Evolutionary conservation across 1,140 invertebrate species (phyloP), one percentile per base, ranked within the genome.

Genomic region (Sycobia sp.): DNA sequence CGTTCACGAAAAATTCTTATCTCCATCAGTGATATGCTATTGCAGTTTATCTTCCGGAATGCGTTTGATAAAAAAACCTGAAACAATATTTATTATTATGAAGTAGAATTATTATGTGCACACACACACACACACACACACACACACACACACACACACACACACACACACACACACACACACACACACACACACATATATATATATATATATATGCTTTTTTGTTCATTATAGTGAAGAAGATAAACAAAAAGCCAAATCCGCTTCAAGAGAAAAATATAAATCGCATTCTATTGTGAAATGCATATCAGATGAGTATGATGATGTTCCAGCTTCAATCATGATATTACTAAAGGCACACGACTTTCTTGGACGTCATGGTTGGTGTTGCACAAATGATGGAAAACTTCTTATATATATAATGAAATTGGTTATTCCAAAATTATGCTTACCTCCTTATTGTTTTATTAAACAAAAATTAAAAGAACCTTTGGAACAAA

Each of bases 271-370:
- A 25, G 34, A 32, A 11, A 54, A 50, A 49, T 36, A 32, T 55
- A 38, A 47, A 9, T 29, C 11, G 2, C 4, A 10, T 32, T 41
- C 0, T 11, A n/a, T 16, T 10, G 9, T 70, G 49, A 75, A 69
- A 65, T 54, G 51, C 4, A 68, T 80, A 34, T 83, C 84, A 9
- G 84, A 84, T 38, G 84, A 83, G 34, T 78, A 79, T 50, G 85
- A 86, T 61, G 84, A 86, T 20, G 79, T 93, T 25, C 91, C 91
- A 8, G 82, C 88, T 14, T 93, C 93, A 4, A 80, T 95, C 1
- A 86, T 89, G 77, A 84, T 96, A 46, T 82, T 97, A 34, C 90
- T 93, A 69, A 89, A 88, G 58, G 92, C 87, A 13, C 95, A 97
- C 80, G 91, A 96, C 67, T 91, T 92, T 75, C 83, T 95, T 34